Base-by-base conservation (phyloP, 2,888 invertebrate species). In the Abrostola tripartita region DNA sequence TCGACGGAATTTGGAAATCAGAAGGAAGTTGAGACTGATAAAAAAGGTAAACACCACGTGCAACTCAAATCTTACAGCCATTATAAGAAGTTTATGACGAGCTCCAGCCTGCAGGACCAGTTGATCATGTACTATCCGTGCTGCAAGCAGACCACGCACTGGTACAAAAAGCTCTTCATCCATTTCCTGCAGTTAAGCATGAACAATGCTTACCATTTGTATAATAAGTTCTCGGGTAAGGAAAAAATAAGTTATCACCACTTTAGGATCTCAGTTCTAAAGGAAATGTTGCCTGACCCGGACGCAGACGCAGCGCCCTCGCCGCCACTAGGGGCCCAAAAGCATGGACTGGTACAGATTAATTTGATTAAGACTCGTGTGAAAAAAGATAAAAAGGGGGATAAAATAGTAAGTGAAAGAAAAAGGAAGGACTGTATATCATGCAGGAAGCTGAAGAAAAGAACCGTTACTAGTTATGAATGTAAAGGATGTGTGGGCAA, bases 1-100 rank as follows among this genome's bases (percentile, higher is more conserved):
- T n/a, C 65, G 7, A 71, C 68, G 24, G 73, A 71, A 55, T 59
- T 47, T n/a, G 57, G 63, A 11, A 4, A 63, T 37, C 12, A 59
- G 11, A 42, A 55, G 8, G 5, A 51, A 7, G 12, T 42, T 51
- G 10, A 36, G 12, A 6, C 37, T 8, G 41, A 57, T 12, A 54
- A 24, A 8, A 41, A 41, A n/a, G 61, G 58, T 11, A 63, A 37
- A 49, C 70, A 66, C 8, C 65, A 41, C 60, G 73, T 9, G 11
- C n/a, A 5, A 54, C n/a, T n/a, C n/a, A n/a, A n/a, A n/a, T n/a
- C n/a, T n/a, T n/a, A n/a, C n/a, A n/a, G n/a, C n/a, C n/a, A 63
- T 36, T 73, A 61, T 41, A 49, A 47, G 2, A 52, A 69, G n/a
- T 55, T 44, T 41, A 73, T 70, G 73, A 59, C 56, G 1, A 50